phyloP scores from a whole-genome alignment of 2,797 vertebrate genomes.

The Neomorphus geoffroyi region DNA sequence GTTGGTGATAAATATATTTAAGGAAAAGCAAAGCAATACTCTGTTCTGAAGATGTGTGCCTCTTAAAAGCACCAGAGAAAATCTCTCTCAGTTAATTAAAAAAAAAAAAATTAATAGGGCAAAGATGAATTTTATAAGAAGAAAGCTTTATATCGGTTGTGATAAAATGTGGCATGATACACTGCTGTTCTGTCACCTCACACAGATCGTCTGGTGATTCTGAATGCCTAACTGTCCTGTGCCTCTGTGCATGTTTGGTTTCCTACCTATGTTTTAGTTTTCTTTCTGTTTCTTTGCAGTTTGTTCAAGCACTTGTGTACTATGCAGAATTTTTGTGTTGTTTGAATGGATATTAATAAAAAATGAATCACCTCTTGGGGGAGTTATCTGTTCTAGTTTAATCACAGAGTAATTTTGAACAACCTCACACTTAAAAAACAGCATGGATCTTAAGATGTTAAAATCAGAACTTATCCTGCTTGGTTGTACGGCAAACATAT shows the following conservation, averaged over 20 bases:
- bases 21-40: background rate
- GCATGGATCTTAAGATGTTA: background rate
- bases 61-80: background rate
- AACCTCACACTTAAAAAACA: background rate
- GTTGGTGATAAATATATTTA: background rate
- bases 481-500: background rate
- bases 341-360: background rate
- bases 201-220: fast-evolving
- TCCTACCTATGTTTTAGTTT: background rate
- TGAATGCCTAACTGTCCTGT: background rate
- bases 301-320: background rate
- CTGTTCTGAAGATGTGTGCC: background rate
- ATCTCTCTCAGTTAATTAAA: background rate
- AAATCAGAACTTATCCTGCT: background rate
- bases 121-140: background rate
- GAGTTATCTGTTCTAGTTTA: background rate
- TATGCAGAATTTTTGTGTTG: background rate
- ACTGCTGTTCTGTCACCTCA: background rate
- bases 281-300: background rate
- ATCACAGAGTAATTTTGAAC: background rate
- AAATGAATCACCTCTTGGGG: background rate
- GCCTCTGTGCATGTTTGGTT: background rate
- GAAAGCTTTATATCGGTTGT: background rate
- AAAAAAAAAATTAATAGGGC: background rate
- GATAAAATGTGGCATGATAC: background rate